Evolutionary conservation across 2,888 invertebrate genomes (phyloP).

Genomic region (Trichogramma evanescens): DNA sequence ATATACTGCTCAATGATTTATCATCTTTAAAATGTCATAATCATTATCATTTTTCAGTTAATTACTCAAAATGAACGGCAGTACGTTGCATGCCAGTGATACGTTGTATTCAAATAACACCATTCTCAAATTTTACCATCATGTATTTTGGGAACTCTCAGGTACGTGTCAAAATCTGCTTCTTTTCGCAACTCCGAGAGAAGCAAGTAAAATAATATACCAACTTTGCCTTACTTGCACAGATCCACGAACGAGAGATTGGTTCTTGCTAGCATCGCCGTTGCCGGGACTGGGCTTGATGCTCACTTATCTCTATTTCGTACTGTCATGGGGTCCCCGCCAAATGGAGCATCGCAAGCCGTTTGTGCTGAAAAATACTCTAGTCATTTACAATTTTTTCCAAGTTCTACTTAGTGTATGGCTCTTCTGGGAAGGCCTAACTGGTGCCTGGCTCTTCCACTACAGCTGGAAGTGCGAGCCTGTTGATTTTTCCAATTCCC

Average conservation of each 20-base stretch:
- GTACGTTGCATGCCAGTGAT: slow-evolving; percentile 29
- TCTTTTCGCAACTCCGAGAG: not conserved
- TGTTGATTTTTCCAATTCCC: slow-evolving; percentile 72
- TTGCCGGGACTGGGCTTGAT: slow-evolving; percentile 62
- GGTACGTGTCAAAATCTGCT: slow-evolving; percentile 48
- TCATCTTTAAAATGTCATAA: not conserved
- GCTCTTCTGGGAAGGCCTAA: slow-evolving; percentile 72
- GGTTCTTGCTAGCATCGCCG: slow-evolving; percentile 70
- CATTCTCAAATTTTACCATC: slow-evolving; percentile 57
- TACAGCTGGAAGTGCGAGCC: slow-evolving; percentile 91
- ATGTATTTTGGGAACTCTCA: slow-evolving; percentile 59
- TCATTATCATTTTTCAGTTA: not conserved
- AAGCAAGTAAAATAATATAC: not conserved
- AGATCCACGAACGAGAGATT: slow-evolving; percentile 65
- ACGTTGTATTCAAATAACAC: slow-evolving; percentile 55
- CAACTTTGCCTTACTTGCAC: slow-evolving; percentile 31
- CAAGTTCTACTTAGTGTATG: slow-evolving; percentile 80
- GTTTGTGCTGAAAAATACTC: slow-evolving; percentile 67
- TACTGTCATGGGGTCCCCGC: slow-evolving; percentile 71
- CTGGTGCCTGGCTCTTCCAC: slow-evolving; percentile 69
- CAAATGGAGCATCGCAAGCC: slow-evolving; percentile 85
- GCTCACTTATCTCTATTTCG: slow-evolving; percentile 64
- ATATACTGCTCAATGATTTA: too few species aligned
- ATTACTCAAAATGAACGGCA: slow-evolving; percentile 39
- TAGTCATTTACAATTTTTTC: slow-evolving; percentile 80